Evolutionary conservation across 1,140 invertebrate species (phyloP).

Genomic region (Samia ricini): DNA sequence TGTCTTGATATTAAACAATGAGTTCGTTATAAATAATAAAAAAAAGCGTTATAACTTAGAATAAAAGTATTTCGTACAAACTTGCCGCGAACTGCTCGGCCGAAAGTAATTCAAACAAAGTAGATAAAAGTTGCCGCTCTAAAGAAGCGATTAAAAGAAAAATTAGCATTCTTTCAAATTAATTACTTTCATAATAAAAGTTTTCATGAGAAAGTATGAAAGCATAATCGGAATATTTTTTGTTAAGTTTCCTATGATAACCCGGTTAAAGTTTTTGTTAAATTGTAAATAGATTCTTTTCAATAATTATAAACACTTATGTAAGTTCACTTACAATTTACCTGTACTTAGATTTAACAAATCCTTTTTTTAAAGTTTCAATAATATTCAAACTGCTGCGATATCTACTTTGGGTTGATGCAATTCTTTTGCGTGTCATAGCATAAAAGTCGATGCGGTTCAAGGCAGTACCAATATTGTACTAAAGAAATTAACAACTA

Average conservation of each 20-base stretch:
- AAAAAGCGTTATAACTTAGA: conserved; percentile 39
- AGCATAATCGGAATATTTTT: conserved; percentile 49
- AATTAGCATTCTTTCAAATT: conserved; percentile 74
- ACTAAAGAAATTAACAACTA: too few species aligned
- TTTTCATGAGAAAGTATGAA: conserved; percentile 53
- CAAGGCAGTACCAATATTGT: too few species aligned
- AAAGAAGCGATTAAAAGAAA: conserved; percentile 74
- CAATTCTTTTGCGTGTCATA: too few species aligned
- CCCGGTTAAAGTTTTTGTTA: conserved; percentile 21
- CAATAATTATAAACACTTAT: too few species aligned
- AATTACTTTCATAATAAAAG: conserved; percentile 70
- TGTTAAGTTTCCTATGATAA: conserved; percentile 30
- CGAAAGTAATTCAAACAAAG: conserved; percentile 74
- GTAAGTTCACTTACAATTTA: too few species aligned
- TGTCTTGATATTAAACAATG: conserved; percentile 19
- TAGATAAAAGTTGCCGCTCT: conserved; percentile 72
- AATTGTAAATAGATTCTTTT: conserved; percentile 20
- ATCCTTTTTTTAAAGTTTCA: too few species aligned
- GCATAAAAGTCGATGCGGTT: too few species aligned
- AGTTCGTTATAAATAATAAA: conserved; percentile 30
- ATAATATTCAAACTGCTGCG: too few species aligned
- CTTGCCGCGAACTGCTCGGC: conserved; percentile 55
- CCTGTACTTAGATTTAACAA: too few species aligned
- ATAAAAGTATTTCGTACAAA: conserved; percentile 50
- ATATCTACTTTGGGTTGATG: too few species aligned